These are phyloP conservation scores for Chelonoidis abingdonii DNA, from an alignment of 2,113 vertebrate species.

Conservation along the genomic window DNA sequence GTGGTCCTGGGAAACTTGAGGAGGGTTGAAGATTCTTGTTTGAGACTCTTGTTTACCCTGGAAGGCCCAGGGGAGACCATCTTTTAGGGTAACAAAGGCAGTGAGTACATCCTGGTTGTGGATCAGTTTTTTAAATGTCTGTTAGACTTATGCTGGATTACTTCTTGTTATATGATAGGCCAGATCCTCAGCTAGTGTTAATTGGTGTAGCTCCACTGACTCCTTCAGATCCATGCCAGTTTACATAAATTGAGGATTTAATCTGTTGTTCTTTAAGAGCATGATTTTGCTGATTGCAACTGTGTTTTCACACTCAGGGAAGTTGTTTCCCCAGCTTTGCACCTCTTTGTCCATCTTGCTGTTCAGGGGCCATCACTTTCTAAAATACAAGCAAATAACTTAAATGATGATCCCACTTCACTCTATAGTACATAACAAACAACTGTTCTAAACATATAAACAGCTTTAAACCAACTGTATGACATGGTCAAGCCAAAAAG, in stretches of 20 bases:
- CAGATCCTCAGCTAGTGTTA: fast-evolving
- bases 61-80: not conserved
- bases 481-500: not conserved
- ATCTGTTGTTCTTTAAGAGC: not conserved
- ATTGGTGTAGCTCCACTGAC: not conserved
- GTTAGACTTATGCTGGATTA: not conserved
- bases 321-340: not conserved
- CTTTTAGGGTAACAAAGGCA: not conserved
- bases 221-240: not conserved
- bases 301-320: not conserved
- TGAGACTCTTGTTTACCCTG: not conserved
- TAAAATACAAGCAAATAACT: not conserved
- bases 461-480: conserved; percentile 2
- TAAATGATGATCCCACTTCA: conserved; percentile 15
- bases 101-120: fast-evolving
- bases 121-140: not conserved
- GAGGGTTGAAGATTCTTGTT: fast-evolving
- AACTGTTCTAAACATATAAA: not conserved
- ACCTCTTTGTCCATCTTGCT: not conserved
- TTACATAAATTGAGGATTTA: not conserved
- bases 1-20: not conserved
- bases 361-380: not conserved
- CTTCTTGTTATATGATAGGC: not conserved
- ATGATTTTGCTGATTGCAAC: not conserved
- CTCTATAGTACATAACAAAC: not conserved